Conservation (phyloP, 2,888 invertebrate genomes). For the Escarpia spicata region DNA sequence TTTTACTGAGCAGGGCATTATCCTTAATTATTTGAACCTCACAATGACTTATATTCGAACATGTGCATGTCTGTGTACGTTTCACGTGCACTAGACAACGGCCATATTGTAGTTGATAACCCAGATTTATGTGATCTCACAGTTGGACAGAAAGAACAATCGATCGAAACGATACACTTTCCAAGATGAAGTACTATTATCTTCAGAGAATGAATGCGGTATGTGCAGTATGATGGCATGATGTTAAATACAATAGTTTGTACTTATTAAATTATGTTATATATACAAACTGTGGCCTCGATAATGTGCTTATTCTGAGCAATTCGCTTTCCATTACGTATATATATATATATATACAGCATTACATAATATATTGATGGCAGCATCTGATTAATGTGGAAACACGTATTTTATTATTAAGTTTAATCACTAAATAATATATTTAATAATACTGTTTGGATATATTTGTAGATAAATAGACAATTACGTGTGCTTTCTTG, state of each 20-base stretch:
- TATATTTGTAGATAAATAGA: background rate
- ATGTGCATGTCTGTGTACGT: background rate
- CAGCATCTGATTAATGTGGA: background rate
- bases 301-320: background rate
- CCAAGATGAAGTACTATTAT: conserved; percentile 4
- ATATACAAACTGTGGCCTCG: background rate
- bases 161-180: conserved; percentile 4
- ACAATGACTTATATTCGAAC: background rate
- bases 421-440: background rate
- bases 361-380: background rate
- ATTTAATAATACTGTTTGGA: background rate
- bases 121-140: background rate
- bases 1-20: background rate
- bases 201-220: conserved; percentile 5
- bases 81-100: background rate
- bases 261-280: background rate
- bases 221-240: background rate
- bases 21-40: background rate
- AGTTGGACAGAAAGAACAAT: background rate
- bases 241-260: background rate
- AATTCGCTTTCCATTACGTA: background rate
- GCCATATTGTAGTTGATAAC: background rate
- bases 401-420: background rate
- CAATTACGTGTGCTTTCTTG: background rate
- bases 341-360: too few relatives aligned